A percentile compares a stretch with the other conserved stretches of the same genome.
phyloP scores from a whole-genome alignment of 2,888 invertebrate species.

The Rotaria macrura region DNA sequence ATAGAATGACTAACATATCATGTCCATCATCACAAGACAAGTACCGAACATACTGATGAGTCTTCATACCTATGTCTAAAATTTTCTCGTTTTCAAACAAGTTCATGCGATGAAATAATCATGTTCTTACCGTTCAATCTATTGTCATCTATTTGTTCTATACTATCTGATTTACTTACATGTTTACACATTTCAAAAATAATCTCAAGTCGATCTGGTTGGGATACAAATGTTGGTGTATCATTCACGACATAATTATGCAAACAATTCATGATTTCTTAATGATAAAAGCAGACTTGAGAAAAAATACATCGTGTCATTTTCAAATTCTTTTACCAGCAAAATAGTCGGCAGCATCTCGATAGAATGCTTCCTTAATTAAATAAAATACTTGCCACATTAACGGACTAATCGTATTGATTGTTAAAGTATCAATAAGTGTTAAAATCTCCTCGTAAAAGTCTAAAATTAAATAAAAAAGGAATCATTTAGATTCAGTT shows the following conservation, averaged over 20 bases:
- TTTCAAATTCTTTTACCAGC: slow-evolving; percentile 36
- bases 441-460: slow-evolving; percentile 93
- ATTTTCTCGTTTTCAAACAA: too few relatives aligned
- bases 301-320: not conserved
- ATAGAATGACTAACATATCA: not conserved
- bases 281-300: not conserved
- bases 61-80: too few relatives aligned
- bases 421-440: slow-evolving; percentile 80
- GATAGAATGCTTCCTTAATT: slow-evolving; percentile 66
- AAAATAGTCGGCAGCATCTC: slow-evolving; percentile 88
- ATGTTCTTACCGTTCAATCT: too few relatives aligned
- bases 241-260: slow-evolving; percentile 95
- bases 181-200: slow-evolving; percentile 88
- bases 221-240: slow-evolving; percentile 78
- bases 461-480: slow-evolving; percentile 54
- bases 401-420: slow-evolving; percentile 72
- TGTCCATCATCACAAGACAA: not conserved
- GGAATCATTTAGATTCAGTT: not conserved
- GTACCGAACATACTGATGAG: too few relatives aligned
- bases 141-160: too few relatives aligned
- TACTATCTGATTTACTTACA: slow-evolving; percentile 50
- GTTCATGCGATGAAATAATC: too few relatives aligned
- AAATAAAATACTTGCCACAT: slow-evolving; percentile 87
- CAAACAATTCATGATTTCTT: slow-evolving; percentile 94
- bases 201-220: slow-evolving; percentile 74